phyloP scores from a whole-genome alignment of 2,113 vertebrate species.

The Semicossyphus pulcher region DNA sequence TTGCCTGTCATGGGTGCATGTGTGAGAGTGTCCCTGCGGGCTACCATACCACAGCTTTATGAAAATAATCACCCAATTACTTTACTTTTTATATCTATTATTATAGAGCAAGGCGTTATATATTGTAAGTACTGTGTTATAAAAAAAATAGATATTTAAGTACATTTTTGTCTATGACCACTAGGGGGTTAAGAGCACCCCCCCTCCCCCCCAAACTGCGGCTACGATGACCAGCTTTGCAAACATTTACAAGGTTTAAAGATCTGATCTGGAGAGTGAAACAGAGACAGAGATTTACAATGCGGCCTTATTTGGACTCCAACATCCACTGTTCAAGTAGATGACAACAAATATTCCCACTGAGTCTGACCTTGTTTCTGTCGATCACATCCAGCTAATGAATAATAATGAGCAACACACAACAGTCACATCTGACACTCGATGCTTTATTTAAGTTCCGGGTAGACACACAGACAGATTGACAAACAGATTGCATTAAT shows the following conservation, averaged over 20 bases:
- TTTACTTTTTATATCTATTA: no score
- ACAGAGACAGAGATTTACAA: neutral
- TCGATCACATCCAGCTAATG: neutral
- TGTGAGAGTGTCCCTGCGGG: no score
- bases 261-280: neutral
- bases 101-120: no score
- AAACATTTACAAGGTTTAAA: neutral
- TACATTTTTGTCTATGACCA: no score
- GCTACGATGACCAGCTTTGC: no score
- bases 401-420: constrained; percentile 28
- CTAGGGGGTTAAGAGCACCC: no score
- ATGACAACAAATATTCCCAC: neutral
- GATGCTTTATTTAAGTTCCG: constrained; percentile 39
- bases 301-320: constrained; percentile 18
- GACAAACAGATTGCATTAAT: constrained; percentile 25
- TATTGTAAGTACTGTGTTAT: no score
- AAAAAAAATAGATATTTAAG: no score
- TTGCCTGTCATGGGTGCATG: no score
- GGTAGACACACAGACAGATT: neutral
- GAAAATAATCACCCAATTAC: no score
- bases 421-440: constrained; percentile 15
- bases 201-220: no score
- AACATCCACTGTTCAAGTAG: constrained; percentile 4
- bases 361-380: constrained; percentile 11
- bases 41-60: no score